phyloP scores from a whole-genome alignment of 23 tunicate species.

The Ciona savignyi region DNA sequence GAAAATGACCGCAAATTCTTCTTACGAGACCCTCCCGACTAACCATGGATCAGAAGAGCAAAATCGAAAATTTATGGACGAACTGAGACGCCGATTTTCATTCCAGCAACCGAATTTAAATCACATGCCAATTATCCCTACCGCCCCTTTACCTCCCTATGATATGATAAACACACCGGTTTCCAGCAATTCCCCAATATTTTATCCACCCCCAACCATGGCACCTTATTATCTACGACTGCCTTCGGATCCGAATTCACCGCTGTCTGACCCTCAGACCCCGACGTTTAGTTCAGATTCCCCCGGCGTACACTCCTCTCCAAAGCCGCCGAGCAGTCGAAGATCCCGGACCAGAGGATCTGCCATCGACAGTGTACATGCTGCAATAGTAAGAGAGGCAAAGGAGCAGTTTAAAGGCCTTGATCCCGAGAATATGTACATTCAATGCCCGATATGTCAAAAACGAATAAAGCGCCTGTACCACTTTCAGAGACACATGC shows the following conservation, averaged over 20 bases:
- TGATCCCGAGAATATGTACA: conserved; percentile 99
- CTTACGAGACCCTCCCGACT: neutral
- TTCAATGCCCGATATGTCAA: conserved; percentile 98
- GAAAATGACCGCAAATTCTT: neutral
- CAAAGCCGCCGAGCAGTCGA: neutral
- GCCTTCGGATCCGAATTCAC: neutral
- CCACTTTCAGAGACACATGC: conserved; percentile 99
- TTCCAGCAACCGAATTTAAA: neutral
- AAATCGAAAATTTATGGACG: neutral
- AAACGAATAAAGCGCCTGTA: conserved; percentile 97
- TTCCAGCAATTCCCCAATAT: neutral
- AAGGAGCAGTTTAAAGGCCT: conserved; percentile 88
- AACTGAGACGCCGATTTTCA: neutral
- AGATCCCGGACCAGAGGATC: conserved; percentile 28
- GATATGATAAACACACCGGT: neutral
- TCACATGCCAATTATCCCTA: neutral
- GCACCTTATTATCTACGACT: neutral
- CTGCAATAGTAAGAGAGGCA: conserved; percentile 90
- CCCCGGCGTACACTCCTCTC: neutral
- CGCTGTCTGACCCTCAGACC: neutral
- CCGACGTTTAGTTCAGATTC: neutral
- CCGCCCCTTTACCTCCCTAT: neutral
- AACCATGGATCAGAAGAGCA: neutral
- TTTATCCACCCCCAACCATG: neutral
- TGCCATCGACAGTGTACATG: conserved; percentile 72